These are phyloP conservation scores for Ormia ochracea DNA, from an alignment of 2,888 invertebrate species.

Conservation along the genomic window DNA sequence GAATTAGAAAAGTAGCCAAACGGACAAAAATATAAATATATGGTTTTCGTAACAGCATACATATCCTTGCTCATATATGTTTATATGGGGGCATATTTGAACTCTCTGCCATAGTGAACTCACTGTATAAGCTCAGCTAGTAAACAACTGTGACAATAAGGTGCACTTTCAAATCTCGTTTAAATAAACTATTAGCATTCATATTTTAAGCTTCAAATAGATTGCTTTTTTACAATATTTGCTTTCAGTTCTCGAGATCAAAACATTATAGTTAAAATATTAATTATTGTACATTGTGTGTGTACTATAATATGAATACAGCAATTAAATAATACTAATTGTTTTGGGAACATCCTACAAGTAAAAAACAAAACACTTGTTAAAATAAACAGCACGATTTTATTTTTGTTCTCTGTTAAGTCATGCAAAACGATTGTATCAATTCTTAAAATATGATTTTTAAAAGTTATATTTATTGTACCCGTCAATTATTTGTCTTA, in stretches of 20 bases:
- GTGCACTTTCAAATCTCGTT: too few relatives aligned
- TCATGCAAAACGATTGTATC: background rate
- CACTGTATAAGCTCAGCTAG: too few relatives aligned
- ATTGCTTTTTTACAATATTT: too few relatives aligned
- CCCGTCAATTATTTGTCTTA: background rate
- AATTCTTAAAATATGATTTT: background rate
- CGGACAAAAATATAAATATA: too few relatives aligned
- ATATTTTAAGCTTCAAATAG: too few relatives aligned
- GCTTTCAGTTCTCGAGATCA: background rate
- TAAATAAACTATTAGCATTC: too few relatives aligned
- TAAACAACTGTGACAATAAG: too few relatives aligned
- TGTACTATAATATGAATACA: background rate
- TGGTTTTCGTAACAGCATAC: too few relatives aligned
- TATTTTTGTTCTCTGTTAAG: background rate
- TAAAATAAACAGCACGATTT: background rate
- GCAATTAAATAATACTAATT: constrained; percentile 23
- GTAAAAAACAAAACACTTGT: background rate
- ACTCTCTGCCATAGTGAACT: too few relatives aligned
- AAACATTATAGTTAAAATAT: background rate
- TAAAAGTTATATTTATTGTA: background rate
- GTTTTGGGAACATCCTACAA: constrained; percentile 14
- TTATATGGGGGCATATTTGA: too few relatives aligned
- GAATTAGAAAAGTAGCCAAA: too few relatives aligned
- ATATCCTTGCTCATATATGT: too few relatives aligned
- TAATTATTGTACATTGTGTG: background rate